Evolutionary conservation across 2,888 invertebrate genomes (phyloP).

Genomic region (Xylocampa areola): DNA sequence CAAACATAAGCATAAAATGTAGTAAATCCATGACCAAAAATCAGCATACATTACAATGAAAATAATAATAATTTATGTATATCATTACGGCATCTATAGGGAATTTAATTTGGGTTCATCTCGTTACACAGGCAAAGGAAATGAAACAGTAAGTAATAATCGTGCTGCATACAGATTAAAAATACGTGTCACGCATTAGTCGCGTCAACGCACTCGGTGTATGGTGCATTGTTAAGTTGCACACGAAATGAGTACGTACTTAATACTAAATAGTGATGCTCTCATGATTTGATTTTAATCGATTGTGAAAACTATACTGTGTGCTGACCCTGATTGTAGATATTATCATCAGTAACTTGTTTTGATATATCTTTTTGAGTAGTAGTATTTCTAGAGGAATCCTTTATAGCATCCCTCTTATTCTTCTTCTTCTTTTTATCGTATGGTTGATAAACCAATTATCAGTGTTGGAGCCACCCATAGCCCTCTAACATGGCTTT

Average conservation of each 20-base stretch:
- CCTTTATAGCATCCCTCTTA: too few species aligned
- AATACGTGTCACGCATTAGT: constrained; percentile 65
- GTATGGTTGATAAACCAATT: too few species aligned
- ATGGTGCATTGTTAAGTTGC: constrained; percentile 65
- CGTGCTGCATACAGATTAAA: constrained; percentile 33
- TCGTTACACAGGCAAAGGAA: constrained; percentile 18
- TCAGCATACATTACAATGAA: neutral
- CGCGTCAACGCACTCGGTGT: constrained; percentile 65
- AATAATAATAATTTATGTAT: constrained; percentile 2
- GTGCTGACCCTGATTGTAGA: too few species aligned
- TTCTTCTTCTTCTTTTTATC: too few species aligned
- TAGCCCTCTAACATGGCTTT: too few species aligned
- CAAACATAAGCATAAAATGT: constrained; percentile 34
- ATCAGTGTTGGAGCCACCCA: too few species aligned
- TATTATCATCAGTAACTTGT: too few species aligned
- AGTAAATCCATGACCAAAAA: constrained; percentile 43
- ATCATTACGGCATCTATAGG: constrained; percentile 14
- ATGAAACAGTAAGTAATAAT: constrained; percentile 2
- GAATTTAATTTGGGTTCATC: neutral
- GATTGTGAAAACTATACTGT: too few species aligned
- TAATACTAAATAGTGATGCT: constrained; percentile 32
- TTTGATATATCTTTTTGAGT: too few species aligned
- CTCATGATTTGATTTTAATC: neutral
- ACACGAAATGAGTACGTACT: constrained; percentile 39
- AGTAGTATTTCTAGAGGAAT: too few species aligned